Conservation (phyloP, 2,113 vertebrate species). For the Anas platyrhynchos region DNA sequence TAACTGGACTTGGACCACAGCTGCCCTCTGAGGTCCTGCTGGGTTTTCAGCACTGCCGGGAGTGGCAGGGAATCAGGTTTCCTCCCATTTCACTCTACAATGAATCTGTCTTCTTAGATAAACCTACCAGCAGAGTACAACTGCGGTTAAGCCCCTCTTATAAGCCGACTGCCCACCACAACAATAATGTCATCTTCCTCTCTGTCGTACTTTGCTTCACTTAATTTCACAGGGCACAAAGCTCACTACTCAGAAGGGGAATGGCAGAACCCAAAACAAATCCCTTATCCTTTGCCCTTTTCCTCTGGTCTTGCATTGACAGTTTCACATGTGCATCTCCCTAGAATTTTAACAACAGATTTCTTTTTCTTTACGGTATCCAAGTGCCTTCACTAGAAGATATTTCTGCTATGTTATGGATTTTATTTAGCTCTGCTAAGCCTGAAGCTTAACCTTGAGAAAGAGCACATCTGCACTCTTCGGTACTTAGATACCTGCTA, state of each 20-base stretch:
- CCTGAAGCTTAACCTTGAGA: neutral
- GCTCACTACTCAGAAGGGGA: neutral
- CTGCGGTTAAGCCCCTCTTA: neutral
- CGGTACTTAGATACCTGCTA: neutral
- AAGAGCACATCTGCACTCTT: neutral
- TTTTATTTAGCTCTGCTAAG: neutral
- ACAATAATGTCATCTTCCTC: neutral
- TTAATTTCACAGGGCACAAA: neutral
- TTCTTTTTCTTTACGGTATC: neutral
- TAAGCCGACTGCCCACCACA: neutral
- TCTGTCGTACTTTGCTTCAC: neutral
- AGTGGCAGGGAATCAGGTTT: neutral
- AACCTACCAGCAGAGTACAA: neutral
- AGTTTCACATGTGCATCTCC: neutral
- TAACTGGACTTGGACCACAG: neutral
- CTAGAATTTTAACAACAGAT: neutral
- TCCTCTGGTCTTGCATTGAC: neutral
- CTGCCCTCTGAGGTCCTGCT: neutral
- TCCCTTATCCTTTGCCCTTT: neutral
- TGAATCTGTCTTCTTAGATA: neutral
- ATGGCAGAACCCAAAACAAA: neutral
- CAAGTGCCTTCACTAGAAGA: neutral
- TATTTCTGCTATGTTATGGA: neutral
- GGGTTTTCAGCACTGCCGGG: neutral
- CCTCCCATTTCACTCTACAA: neutral